These are phyloP conservation scores for Piezodorus guildinii DNA, from an alignment of 1,140 invertebrate genomes.

Conservation along the genomic window DNA sequence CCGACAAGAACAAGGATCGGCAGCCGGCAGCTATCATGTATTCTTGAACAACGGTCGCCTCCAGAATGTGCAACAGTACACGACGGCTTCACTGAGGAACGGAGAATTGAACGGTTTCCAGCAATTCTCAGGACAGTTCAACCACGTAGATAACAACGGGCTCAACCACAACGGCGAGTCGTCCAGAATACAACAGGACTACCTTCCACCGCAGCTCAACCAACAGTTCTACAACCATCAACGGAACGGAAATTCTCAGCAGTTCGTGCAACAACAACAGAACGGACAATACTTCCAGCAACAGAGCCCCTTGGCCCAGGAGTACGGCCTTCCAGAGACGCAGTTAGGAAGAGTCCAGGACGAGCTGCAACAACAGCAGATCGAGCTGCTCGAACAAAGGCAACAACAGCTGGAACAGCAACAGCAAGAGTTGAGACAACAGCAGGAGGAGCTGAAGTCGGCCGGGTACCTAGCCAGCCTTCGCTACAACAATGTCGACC, in stretches of 20 bases:
- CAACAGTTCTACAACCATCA: no score
- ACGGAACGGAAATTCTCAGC: no score
- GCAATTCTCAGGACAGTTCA: no score
- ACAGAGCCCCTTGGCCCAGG: neutral
- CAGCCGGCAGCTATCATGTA: slow-evolving; percentile 25
- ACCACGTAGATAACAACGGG: neutral
- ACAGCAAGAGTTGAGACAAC: neutral
- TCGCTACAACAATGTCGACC: slow-evolving; percentile 4
- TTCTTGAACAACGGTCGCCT: slow-evolving; percentile 26
- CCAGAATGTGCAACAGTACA: slow-evolving; percentile 27
- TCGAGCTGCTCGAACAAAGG: neutral
- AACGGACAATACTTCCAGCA: neutral
- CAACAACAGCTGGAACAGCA: neutral
- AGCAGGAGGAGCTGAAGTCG: neutral
- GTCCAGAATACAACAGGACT: no score
- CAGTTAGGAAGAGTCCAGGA: neutral
- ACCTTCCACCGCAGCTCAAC: no score
- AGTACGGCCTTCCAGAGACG: no score
- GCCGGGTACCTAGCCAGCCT: slow-evolving; percentile 11
- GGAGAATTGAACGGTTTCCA: neutral
- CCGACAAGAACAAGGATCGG: slow-evolving; percentile 13
- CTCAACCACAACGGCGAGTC: no score
- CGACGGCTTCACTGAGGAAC: slow-evolving; percentile 11
- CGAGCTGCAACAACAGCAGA: neutral
- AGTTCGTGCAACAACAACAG: neutral